These are phyloP conservation scores for Furcifer pardalis DNA, from an alignment of 2,797 vertebrate genomes.

Conservation along the genomic window DNA sequence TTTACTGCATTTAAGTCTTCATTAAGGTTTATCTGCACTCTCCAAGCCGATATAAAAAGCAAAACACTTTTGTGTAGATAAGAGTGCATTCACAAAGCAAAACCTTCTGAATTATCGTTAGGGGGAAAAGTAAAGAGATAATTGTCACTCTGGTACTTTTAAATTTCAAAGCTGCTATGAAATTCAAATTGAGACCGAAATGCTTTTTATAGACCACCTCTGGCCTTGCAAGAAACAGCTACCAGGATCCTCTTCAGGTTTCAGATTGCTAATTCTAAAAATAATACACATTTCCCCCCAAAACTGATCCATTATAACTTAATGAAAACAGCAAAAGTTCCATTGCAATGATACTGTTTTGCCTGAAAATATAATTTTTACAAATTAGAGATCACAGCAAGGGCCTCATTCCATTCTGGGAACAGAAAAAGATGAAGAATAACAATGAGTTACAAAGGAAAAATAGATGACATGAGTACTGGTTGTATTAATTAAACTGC, in stretches of 20 bases:
- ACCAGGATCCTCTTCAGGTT: constrained; percentile 64
- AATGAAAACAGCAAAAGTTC: constrained; percentile 81
- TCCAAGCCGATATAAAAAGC: constrained; percentile 35
- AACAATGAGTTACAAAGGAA: constrained; percentile 59
- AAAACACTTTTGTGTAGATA: constrained; percentile 35
- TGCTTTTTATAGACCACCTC: constrained; percentile 72
- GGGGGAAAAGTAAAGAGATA: constrained; percentile 51
- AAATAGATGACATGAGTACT: constrained; percentile 56
- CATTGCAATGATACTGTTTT: constrained; percentile 71
- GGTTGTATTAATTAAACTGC: constrained; percentile 60
- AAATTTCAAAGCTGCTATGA: constrained; percentile 83
- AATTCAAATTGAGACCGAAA: constrained; percentile 81
- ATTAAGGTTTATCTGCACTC: constrained; percentile 35
- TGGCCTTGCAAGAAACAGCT: constrained; percentile 60
- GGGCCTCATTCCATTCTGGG: constrained; percentile 54
- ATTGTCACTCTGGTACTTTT: constrained; percentile 70
- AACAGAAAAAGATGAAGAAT: constrained; percentile 63
- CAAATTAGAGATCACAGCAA: constrained; percentile 56
- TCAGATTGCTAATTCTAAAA: constrained; percentile 68
- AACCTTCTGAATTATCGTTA: constrained; percentile 42
- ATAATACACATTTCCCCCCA: not conserved
- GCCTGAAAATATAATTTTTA: constrained; percentile 67
- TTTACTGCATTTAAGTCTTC: constrained; percentile 39
- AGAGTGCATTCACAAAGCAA: constrained; percentile 30
- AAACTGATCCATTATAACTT: constrained; percentile 65